Evolutionary conservation across 2,113 vertebrate species (phyloP), one percentile per base, ranked within the genome.

Genomic region (Steatornis caripensis): DNA sequence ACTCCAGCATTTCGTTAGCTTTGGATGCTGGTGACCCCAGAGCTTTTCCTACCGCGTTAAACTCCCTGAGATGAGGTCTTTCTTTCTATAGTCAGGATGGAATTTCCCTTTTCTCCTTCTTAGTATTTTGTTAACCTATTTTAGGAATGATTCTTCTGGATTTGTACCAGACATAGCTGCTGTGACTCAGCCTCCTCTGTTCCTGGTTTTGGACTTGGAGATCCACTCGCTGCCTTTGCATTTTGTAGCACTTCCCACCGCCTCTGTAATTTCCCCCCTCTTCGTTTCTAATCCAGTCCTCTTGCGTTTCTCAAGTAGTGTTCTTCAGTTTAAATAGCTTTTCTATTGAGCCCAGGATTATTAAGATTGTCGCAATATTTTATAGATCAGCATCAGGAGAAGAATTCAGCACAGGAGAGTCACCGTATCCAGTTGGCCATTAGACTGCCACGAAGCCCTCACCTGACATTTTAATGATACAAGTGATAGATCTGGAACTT

Each of bases 81-180:
- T 57, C 64, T 64, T 27, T 81, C 26, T 46, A 6, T 48, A 61
- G 83, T 90, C 34, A 12, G 46, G 58, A 51, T 41, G 76, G 93
- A 89, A 91, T 96, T 95, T 87, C 95, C 93, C 77, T 78, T 89
- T 70, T 66, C 46, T 83, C 51, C 60, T 70, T 64, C 61, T 83
- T 21, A n/a, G 68, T 71, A 24, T 86, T 91, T 94, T n/a, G 29
- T 77, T 88, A 76, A 61, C 75, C 68, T 95, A 94, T 91, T 94
- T 96, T 70, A 70, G 84, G 60, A 86, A 49, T 53, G 54, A 62
- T 94, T 89, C 70, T 62, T 45, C 51, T 91, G 92, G 91, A 84
- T 94, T 87, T 87, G 14, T 61, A 57, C 72, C 96, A 95, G 46
- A 84, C 62, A 74, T 22, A 89, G 93, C 51, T 75, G 77, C 81